These are phyloP conservation scores for Phacellophora camtschatica DNA, from an alignment of 30 jellyfish, hydroid and myxozoan genomes.

Conservation along the genomic window DNA sequence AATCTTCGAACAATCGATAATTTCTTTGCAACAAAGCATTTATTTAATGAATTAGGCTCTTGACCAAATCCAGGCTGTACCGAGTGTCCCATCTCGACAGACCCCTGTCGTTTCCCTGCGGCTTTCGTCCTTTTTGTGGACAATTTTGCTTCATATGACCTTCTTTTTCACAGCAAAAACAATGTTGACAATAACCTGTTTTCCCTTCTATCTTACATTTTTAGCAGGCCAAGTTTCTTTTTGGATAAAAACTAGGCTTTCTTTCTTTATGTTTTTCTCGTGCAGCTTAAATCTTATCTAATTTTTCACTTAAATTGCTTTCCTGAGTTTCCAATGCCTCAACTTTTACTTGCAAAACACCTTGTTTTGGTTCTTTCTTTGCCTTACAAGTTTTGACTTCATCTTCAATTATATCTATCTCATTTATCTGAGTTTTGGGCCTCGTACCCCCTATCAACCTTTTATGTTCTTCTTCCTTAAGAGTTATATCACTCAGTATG, in stretches of 20 bases:
- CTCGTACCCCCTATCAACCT: not conserved
- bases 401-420: not conserved
- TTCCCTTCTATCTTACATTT: not conserved
- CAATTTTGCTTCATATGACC: constrained; percentile 31
- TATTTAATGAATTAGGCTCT: not conserved
- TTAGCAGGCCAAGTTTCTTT: not conserved
- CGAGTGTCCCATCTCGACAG: constrained; percentile 30
- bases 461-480: not conserved
- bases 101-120: constrained; percentile 31
- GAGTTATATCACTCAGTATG: not conserved
- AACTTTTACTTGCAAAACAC: constrained; percentile 3
- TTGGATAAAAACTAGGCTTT: not conserved
- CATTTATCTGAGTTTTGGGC: not conserved
- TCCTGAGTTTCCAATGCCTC: constrained; percentile 4
- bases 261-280: not conserved
- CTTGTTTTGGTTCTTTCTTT: constrained; percentile 13
- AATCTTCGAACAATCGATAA: too few relatives aligned
- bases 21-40: constrained; percentile 9
- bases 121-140: not conserved
- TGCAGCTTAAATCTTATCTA: not conserved
- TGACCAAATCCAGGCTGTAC: not conserved
- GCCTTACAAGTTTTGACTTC: not conserved
- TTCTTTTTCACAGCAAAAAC: constrained; percentile 16
- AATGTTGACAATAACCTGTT: constrained; percentile 4
- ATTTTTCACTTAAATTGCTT: not conserved